A percentile compares a stretch with the other conserved stretches of the same genome.
Conservation (phyloP, 2,888 invertebrate genomes). For the Drosophila kuntzei region DNA sequence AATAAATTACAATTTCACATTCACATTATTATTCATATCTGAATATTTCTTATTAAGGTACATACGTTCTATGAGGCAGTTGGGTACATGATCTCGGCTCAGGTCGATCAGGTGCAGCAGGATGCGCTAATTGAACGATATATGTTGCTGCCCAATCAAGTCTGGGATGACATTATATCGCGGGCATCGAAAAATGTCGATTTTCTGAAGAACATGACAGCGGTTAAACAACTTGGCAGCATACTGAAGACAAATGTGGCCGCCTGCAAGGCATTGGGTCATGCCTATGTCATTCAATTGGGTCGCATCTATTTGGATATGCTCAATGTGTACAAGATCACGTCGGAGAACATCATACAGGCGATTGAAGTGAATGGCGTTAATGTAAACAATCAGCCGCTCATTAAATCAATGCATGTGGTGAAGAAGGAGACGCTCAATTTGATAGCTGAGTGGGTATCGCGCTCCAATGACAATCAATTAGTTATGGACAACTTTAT, state of each 20-base stretch:
- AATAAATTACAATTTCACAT: not conserved
- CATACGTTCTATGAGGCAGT: conserved; percentile 99
- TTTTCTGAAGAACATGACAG: conserved; percentile 97
- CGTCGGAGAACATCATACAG: conserved; percentile 97
- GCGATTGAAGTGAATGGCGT: conserved; percentile 98
- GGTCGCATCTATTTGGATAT: conserved; percentile 99
- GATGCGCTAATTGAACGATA: conserved; percentile 98
- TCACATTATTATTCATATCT: not conserved
- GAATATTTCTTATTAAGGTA: conserved; percentile 70
- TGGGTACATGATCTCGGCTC: conserved; percentile 99
- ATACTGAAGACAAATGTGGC: conserved; percentile 99
- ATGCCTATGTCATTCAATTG: conserved; percentile 97
- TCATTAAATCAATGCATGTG: conserved; percentile 99
- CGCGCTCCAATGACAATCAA: conserved; percentile 94
- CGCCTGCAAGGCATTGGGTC: conserved; percentile 99
- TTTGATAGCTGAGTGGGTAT: conserved; percentile 98
- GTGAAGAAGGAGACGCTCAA: conserved; percentile 99
- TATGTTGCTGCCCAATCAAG: conserved; percentile 98
- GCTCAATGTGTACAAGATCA: conserved; percentile 99
- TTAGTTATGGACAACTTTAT: conserved; percentile 99
- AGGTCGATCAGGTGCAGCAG: conserved; percentile 95
- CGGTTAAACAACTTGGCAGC: conserved; percentile 98
- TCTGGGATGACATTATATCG: conserved; percentile 98
- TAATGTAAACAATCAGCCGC: conserved; percentile 97
- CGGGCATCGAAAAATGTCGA: conserved; percentile 99